A percentile compares a stretch with the other conserved stretches of the same genome.
These are phyloP conservation scores for Tympanuchus pallidicinctus DNA, from an alignment of 2,113 vertebrate species.

Conservation along the genomic window DNA sequence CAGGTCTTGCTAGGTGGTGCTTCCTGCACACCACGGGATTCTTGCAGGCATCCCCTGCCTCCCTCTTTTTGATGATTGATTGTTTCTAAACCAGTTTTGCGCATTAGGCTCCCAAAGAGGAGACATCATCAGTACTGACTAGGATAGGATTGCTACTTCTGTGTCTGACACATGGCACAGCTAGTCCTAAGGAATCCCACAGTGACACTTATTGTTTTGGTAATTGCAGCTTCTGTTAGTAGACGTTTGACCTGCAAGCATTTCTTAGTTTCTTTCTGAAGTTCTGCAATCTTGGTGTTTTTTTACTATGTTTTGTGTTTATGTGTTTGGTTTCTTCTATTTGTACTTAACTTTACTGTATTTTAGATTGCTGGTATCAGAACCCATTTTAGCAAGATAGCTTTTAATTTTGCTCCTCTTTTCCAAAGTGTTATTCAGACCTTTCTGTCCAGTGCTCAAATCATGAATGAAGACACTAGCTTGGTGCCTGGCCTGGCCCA, in stretches of 20 bases:
- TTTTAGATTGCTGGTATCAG: background rate
- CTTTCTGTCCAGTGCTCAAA: background rate
- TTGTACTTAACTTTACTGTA: background rate
- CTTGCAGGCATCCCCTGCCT: background rate
- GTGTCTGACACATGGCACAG: background rate
- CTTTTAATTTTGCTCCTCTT: background rate
- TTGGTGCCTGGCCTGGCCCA: background rate
- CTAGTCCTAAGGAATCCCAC: background rate
- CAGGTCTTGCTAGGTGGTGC: background rate
- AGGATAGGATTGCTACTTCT: rapidly evolving
- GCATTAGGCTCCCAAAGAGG: background rate
- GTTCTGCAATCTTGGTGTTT: background rate
- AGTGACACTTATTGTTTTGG: background rate
- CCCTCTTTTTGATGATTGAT: background rate
- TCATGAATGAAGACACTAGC: background rate
- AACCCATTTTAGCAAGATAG: background rate
- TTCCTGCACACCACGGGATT: background rate
- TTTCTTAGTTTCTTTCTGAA: background rate
- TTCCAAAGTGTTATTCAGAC: background rate
- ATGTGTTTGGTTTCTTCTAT: background rate
- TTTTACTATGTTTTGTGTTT: background rate
- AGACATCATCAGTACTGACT: background rate
- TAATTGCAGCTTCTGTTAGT: background rate
- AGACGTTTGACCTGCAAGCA: background rate
- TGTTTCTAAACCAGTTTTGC: background rate